Percentiles rank a stretch among this genome's conserved stretches.
These are phyloP conservation scores for Petromus typicus DNA, from an alignment of 2,113 vertebrate species.

Conservation along the genomic window DNA sequence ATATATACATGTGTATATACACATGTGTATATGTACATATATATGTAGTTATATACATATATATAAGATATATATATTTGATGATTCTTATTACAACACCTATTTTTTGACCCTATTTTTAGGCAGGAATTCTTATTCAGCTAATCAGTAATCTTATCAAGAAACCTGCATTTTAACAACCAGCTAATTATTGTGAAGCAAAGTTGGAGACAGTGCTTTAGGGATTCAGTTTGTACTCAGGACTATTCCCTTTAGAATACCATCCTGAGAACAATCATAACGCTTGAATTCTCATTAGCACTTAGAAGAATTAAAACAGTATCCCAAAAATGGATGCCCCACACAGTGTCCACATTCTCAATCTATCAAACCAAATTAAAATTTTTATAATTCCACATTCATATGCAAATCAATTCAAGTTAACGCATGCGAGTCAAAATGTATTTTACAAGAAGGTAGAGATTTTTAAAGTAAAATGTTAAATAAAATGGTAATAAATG, in stretches of 20 bases:
- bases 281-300: background rate
- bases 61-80: background rate
- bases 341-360: background rate
- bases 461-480: background rate
- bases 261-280: slow-evolving; percentile 1
- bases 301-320: background rate
- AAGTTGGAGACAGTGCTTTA: background rate
- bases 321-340: background rate
- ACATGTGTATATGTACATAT: no score
- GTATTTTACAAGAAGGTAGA: background rate
- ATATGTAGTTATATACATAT: no score
- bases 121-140: background rate
- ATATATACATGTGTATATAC: no score
- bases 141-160: background rate
- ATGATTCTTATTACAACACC: background rate
- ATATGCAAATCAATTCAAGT: background rate
- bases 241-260: background rate
- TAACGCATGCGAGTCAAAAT: background rate
- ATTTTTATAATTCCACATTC: background rate
- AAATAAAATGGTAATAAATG: background rate
- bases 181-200: background rate
- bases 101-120: background rate
- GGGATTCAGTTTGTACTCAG: background rate
- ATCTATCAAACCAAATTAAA: background rate
- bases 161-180: background rate